A percentile compares a stretch with the other conserved stretches of the same genome.
phyloP scores from a whole-genome alignment of 2,888 invertebrate species.

The Esperia sulphurella region DNA sequence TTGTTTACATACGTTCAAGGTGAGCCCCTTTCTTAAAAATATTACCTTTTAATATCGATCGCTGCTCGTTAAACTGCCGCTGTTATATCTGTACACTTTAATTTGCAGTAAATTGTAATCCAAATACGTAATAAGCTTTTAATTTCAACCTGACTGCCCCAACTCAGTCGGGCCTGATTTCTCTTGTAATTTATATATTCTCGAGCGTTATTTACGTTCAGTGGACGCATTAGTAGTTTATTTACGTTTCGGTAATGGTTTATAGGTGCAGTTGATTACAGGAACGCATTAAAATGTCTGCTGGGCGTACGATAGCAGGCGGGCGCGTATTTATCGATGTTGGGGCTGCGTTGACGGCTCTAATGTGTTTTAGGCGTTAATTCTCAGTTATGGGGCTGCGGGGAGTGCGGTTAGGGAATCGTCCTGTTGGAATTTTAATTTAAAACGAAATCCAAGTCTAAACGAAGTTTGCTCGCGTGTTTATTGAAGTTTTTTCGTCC shows the following conservation, averaged over 20 bases:
- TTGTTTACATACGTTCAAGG: constrained; percentile 78
- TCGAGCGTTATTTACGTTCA: constrained; percentile 23
- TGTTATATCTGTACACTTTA: not conserved
- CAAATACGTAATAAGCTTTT: not conserved
- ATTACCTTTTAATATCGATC: constrained; percentile 64
- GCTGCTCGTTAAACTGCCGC: constrained; percentile 16
- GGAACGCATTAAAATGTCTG: constrained; percentile 25
- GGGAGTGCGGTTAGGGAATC: not conserved
- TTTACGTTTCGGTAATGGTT: constrained; percentile 38
- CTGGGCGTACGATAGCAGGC: constrained; percentile 16
- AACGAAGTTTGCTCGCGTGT: no score
- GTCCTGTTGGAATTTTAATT: constrained; percentile 3
- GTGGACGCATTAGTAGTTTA: constrained; percentile 33
- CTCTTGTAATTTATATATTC: constrained; percentile 8
- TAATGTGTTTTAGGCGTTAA: constrained; percentile 14
- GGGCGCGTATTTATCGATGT: constrained; percentile 18
- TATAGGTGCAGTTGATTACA: constrained; percentile 36
- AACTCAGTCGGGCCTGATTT: not conserved
- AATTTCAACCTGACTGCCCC: not conserved
- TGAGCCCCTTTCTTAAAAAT: constrained; percentile 66
- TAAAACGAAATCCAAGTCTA: no score
- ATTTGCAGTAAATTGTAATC: constrained; percentile 1
- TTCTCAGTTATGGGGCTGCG: constrained; percentile 3
- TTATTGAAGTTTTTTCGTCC: no score
- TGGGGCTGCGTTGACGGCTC: constrained; percentile 24